Percentiles rank a stretch among this genome's conserved stretches.
Conservation (phyloP, 1,140 invertebrate species). For the Sitophilus oryzae region DNA sequence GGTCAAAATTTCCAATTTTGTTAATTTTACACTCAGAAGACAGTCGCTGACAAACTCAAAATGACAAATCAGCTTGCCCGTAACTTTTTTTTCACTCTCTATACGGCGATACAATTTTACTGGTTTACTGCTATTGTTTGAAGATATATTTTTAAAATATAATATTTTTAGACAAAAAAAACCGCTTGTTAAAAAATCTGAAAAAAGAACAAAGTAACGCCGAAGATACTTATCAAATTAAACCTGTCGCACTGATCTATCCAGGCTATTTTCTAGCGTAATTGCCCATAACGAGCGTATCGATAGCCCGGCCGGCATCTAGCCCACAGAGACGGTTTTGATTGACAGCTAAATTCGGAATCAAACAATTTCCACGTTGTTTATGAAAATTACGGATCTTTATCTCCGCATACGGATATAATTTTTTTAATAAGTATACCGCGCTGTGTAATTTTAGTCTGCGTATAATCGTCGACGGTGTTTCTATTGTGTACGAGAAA, state of each 20-base stretch:
- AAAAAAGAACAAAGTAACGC: not conserved
- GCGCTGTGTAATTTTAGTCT: not conserved
- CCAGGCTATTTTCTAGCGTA: not conserved
- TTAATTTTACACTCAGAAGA: too few relatives aligned
- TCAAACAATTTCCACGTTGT: not conserved
- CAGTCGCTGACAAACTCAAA: too few relatives aligned
- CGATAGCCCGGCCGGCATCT: not conserved
- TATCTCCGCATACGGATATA: not conserved
- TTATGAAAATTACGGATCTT: not conserved
- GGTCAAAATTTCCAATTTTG: too few relatives aligned
- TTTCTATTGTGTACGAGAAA: too few relatives aligned
- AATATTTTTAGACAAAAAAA: too few relatives aligned
- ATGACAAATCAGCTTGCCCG: too few relatives aligned
- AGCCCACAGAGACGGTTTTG: not conserved
- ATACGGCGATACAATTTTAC: too few relatives aligned
- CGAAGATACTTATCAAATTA: not conserved
- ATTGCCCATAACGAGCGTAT: not conserved
- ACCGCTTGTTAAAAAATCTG: too few relatives aligned
- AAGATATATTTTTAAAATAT: too few relatives aligned
- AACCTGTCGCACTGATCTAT: not conserved
- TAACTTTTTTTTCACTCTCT: too few relatives aligned
- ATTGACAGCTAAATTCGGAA: not conserved
- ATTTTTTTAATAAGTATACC: not conserved
- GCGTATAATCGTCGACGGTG: not conserved
- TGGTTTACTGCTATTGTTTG: too few relatives aligned